These are phyloP conservation scores for Phymatocera aterrima DNA, from an alignment of 2,888 invertebrate species.

Conservation along the genomic window DNA sequence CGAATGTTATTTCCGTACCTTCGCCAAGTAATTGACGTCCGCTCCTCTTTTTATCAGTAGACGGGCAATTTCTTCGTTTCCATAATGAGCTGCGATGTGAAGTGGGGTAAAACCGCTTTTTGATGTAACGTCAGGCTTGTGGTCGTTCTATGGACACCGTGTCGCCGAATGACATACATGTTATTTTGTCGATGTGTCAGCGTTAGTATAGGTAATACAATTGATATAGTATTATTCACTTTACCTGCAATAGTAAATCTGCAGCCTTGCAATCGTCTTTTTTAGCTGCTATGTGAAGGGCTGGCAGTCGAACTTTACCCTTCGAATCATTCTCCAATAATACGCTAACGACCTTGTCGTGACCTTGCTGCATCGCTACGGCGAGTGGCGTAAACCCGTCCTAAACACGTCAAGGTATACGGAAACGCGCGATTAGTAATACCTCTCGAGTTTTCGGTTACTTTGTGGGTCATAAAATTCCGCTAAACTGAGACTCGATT, in stretches of 20 bases:
- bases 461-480: too few relatives aligned
- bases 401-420: constrained; percentile 75
- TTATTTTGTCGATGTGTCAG: neutral
- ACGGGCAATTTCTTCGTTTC: constrained; percentile 95
- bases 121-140: constrained; percentile 97
- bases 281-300: constrained; percentile 98
- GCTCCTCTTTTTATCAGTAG: constrained; percentile 93
- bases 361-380: constrained; percentile 99
- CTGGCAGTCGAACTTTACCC: constrained; percentile 96
- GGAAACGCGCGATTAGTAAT: too few relatives aligned
- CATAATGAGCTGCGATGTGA: constrained; percentile 99
- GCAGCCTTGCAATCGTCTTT: constrained; percentile 99
- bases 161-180: constrained; percentile 51
- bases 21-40: constrained; percentile 96
- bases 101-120: constrained; percentile 99
- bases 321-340: constrained; percentile 96
- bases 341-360: constrained; percentile 97
- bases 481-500: too few relatives aligned
- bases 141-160: constrained; percentile 83
- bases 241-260: constrained; percentile 89
- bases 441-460: too few relatives aligned
- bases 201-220: too few relatives aligned
- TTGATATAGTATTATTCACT: neutral
- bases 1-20: too few relatives aligned
- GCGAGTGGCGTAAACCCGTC: constrained; percentile 99